Conservation (phyloP, 2,888 invertebrate species). For the Notodonta dromedarius region DNA sequence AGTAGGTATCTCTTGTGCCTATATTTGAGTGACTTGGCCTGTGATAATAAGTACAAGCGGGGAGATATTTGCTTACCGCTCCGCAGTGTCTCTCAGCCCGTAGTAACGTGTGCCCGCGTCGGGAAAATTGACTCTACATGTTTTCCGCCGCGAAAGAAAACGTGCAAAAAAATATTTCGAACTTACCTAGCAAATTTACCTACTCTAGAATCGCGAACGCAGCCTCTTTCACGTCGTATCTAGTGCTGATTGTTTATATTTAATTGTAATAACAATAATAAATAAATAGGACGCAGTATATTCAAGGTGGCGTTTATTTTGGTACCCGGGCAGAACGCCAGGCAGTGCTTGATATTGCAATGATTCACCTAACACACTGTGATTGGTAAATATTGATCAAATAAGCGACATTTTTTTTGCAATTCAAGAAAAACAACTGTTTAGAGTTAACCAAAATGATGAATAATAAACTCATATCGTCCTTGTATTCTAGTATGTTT, state of each 20-base stretch:
- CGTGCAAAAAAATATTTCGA: slow-evolving; percentile 6
- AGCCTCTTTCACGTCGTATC: background rate
- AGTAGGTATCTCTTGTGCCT: slow-evolving; percentile 31
- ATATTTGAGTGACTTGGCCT: slow-evolving; percentile 32
- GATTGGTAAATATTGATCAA: slow-evolving; percentile 44
- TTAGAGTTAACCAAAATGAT: background rate
- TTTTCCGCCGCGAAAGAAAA: slow-evolving; percentile 19
- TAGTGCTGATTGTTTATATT: slow-evolving; percentile 2
- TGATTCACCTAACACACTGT: slow-evolving; percentile 34
- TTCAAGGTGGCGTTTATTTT: slow-evolving; percentile 71
- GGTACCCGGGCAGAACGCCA: slow-evolving; percentile 73
- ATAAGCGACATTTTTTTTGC: background rate
- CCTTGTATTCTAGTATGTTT: background rate
- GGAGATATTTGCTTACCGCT: slow-evolving; percentile 34
- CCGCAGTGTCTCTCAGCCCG: slow-evolving; percentile 45
- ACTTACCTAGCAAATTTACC: background rate
- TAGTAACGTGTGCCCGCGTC: slow-evolving; percentile 31
- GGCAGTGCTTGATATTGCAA: slow-evolving; percentile 44
- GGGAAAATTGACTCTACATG: slow-evolving; percentile 12
- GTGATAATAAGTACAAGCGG: slow-evolving; percentile 28
- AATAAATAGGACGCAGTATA: slow-evolving; percentile 43
- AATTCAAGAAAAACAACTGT: slow-evolving; percentile 1
- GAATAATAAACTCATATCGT: background rate
- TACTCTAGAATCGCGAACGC: background rate
- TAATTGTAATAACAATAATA: background rate